Percentiles rank a stretch among this genome's conserved stretches.
Conservation (phyloP, 2,113 vertebrate genomes). For the Anhinga anhinga region DNA sequence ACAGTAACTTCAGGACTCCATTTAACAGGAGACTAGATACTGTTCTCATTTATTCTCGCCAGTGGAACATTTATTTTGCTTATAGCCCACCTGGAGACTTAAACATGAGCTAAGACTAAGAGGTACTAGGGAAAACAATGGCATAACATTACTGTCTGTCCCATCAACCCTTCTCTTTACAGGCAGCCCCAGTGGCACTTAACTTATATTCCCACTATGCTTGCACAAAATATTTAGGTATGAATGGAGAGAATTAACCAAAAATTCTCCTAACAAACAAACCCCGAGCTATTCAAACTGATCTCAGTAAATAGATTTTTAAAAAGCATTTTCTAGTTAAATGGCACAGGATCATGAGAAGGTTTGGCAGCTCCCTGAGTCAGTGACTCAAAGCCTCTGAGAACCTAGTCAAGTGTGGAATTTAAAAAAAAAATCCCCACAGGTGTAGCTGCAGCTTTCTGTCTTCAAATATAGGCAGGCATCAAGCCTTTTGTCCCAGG, state of each 20-base stretch:
- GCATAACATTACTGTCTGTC: not conserved
- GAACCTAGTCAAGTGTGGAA: not conserved
- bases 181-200: not conserved
- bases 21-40: not conserved
- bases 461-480: not conserved
- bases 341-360: not conserved
- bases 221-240: not conserved
- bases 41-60: not conserved
- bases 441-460: not conserved
- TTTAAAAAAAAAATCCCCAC: not conserved
- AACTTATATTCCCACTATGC: not conserved
- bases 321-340: not conserved
- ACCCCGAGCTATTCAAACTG: not conserved
- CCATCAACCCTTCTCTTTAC: not conserved
- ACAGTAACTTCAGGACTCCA: not conserved
- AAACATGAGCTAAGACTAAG: not conserved
- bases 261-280: not conserved
- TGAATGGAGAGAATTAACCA: not conserved
- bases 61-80: slow-evolving; percentile 9
- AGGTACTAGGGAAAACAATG: not conserved
- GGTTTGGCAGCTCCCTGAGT: not conserved
- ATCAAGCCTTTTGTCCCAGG: not conserved
- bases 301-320: not conserved
- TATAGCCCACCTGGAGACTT: not conserved
- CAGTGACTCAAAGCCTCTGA: not conserved